Percentiles rank a stretch among this genome's conserved stretches.
Evolutionary conservation across 1,140 invertebrate species (phyloP).

Genomic region (Hyphantria cunea): DNA sequence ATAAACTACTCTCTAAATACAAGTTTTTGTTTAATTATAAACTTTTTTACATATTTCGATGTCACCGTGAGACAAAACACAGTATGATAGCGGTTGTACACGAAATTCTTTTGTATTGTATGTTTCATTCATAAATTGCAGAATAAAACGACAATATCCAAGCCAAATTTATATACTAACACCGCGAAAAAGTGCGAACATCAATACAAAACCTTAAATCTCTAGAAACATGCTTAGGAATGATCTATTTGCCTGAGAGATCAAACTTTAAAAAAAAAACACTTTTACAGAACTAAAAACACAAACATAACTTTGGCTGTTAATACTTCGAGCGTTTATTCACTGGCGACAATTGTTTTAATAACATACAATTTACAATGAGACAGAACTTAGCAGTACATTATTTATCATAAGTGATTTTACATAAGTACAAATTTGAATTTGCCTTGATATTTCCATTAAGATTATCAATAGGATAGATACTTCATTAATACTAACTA

Average conservation of each 20-base stretch:
- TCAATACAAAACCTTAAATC: conserved; percentile 19
- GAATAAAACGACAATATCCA: too few species aligned
- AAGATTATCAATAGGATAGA: too few species aligned
- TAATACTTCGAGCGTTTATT: conserved; percentile 24
- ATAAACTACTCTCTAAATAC: too few species aligned
- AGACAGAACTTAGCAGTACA: conserved; percentile 10
- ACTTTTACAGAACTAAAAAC: conserved; percentile 14
- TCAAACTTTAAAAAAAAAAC: conserved; percentile 14
- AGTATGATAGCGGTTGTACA: too few species aligned
- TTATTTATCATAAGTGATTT: conserved; percentile 14
- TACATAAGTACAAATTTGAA: conserved; percentile 30
- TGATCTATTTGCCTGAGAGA: conserved; percentile 27
- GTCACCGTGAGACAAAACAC: not conserved
- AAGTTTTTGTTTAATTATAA: too few species aligned
- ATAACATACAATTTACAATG: conserved; percentile 20
- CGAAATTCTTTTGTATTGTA: too few species aligned
- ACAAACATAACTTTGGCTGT: conserved; percentile 29
- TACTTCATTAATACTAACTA: too few species aligned
- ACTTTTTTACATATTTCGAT: not conserved
- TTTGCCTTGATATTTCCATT: conserved; percentile 9
- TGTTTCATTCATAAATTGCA: too few species aligned
- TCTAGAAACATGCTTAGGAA: conserved; percentile 21
- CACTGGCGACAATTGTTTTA: conserved; percentile 7
- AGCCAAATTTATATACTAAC: conserved; percentile 1
- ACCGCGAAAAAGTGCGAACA: conserved; percentile 24